A percentile compares a stretch with the other conserved stretches of the same genome.
Evolutionary conservation across 2,888 invertebrate genomes (phyloP).

Genomic region (Homarus gammarus): DNA sequence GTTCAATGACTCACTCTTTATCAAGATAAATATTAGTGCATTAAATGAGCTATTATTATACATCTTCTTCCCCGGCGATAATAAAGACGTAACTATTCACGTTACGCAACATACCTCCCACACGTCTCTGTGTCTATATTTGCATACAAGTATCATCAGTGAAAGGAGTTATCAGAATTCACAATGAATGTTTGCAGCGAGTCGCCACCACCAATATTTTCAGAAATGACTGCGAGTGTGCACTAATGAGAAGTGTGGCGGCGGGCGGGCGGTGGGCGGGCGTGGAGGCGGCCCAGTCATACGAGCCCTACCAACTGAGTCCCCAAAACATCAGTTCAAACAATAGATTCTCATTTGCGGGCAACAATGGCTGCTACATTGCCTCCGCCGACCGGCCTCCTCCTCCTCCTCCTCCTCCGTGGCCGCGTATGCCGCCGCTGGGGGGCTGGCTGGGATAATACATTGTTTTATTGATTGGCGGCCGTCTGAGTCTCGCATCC

Average conservation of each 20-base stretch:
- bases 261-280: background rate
- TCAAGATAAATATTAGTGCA: too few relatives aligned
- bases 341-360: conserved; percentile 69
- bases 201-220: conserved; percentile 43
- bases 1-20: too few relatives aligned
- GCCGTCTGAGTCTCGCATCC: conserved; percentile 59
- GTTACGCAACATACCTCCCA: background rate
- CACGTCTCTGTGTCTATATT: background rate
- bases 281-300: background rate
- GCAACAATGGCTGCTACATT: conserved; percentile 63
- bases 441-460: conserved; percentile 50
- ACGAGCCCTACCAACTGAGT: conserved; percentile 14
- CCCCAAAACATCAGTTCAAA: conserved; percentile 67
- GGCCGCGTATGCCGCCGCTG: background rate
- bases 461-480: conserved; percentile 69
- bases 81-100: too few relatives aligned
- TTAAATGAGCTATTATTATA: too few relatives aligned
- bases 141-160: background rate
- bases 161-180: conserved; percentile 37
- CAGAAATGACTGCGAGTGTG: conserved; percentile 42
- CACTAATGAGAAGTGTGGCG: conserved; percentile 46
- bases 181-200: conserved; percentile 34
- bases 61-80: too few relatives aligned
- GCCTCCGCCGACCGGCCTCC: conserved; percentile 32
- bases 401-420: background rate